phyloP scores from a whole-genome alignment of 2,797 vertebrate genomes.

The Galagoides demidoff region DNA sequence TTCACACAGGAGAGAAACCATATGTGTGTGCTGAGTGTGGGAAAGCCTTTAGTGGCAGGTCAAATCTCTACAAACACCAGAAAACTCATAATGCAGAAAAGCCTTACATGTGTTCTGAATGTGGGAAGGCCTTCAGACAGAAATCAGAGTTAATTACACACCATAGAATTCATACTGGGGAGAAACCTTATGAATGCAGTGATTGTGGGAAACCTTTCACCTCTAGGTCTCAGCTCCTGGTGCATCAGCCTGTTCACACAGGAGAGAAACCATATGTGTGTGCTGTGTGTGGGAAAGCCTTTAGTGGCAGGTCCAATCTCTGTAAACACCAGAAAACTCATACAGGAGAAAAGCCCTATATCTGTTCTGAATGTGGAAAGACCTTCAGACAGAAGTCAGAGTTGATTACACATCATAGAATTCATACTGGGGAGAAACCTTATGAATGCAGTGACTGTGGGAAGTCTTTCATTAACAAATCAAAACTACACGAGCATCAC shows the following conservation, averaged over 20 bases:
- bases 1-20: not conserved
- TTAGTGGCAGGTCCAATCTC: not conserved
- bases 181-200: conserved; percentile 10
- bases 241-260: no score
- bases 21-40: not conserved
- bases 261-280: no score
- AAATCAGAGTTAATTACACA: conserved; percentile 42
- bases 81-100: not conserved
- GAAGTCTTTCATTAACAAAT: not conserved
- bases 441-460: not conserved
- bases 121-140: not conserved
- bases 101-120: not conserved
- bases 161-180: not conserved
- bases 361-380: not conserved
- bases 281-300: not conserved
- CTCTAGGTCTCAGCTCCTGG: no score
- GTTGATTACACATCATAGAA: not conserved
- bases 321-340: not conserved
- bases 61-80: not conserved
- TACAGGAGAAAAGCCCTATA: not conserved
- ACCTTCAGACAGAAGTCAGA: not conserved
- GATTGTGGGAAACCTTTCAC: not conserved
- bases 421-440: not conserved
- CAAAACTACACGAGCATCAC: not conserved
- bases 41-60: not conserved